phyloP scores from a whole-genome alignment of 2,888 invertebrate species.

The Eupithecia subfuscata region DNA sequence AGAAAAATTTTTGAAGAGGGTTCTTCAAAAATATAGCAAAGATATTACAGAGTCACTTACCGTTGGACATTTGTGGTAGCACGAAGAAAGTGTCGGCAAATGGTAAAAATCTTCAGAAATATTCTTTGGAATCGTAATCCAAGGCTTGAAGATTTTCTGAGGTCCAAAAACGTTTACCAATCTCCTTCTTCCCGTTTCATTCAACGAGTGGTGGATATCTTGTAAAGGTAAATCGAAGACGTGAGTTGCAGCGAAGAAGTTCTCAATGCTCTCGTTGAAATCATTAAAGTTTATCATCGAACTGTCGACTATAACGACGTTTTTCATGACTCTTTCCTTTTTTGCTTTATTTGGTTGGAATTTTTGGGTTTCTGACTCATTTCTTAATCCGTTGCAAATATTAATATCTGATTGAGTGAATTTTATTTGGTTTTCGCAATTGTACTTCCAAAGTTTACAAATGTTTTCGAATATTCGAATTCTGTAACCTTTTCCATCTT shows the following conservation, averaged over 20 bases:
- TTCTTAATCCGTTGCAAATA: slow-evolving; percentile 55
- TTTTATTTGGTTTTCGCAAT: slow-evolving; percentile 55
- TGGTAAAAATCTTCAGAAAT: slow-evolving; percentile 57
- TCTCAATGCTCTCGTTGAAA: slow-evolving; percentile 64
- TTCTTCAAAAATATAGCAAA: not conserved
- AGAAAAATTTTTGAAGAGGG: too few relatives aligned
- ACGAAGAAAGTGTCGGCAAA: slow-evolving; percentile 62
- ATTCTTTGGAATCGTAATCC: slow-evolving; percentile 59
- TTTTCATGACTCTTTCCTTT: slow-evolving; percentile 14
- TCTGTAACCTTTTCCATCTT: slow-evolving; percentile 62
- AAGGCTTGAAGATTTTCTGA: slow-evolving; percentile 62
- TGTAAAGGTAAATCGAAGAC: slow-evolving; percentile 62
- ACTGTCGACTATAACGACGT: slow-evolving; percentile 61
- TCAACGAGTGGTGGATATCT: slow-evolving; percentile 50
- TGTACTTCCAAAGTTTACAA: slow-evolving; percentile 61
- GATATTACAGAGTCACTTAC: slow-evolving; percentile 48
- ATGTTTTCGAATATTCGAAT: slow-evolving; percentile 60
- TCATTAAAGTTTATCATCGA: slow-evolving; percentile 55
- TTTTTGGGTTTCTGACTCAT: slow-evolving; percentile 19
- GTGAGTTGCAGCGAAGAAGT: slow-evolving; percentile 72
- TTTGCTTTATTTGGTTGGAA: slow-evolving; percentile 19
- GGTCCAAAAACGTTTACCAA: slow-evolving; percentile 60
- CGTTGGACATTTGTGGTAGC: slow-evolving; percentile 71
- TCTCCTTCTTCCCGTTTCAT: slow-evolving; percentile 56
- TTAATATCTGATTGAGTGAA: slow-evolving; percentile 58